phyloP scores from a whole-genome alignment of 1,140 invertebrate species.

The Camponotus vicinus region DNA sequence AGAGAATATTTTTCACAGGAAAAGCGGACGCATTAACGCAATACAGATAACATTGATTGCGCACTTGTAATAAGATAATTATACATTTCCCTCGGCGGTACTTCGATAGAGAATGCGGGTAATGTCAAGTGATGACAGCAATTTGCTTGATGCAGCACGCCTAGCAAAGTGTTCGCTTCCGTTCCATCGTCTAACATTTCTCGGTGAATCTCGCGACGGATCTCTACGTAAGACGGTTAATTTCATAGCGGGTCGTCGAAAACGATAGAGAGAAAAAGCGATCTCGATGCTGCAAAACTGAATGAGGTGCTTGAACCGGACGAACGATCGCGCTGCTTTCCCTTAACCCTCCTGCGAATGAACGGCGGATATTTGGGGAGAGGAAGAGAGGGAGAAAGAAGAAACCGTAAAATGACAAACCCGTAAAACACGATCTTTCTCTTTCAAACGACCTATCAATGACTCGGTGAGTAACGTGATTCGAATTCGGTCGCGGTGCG shows the following conservation, averaged over 20 bases:
- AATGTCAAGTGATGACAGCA: constrained; percentile 69
- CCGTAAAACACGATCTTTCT: constrained; percentile 66
- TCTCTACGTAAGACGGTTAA: constrained; percentile 42
- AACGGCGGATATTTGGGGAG: not conserved
- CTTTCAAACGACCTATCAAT: constrained; percentile 66
- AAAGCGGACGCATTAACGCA: constrained; percentile 14
- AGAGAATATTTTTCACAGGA: not conserved
- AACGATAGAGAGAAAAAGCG: not conserved
- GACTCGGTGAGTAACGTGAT: constrained; percentile 73
- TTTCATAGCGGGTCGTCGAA: constrained; percentile 21
- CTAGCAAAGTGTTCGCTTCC: constrained; percentile 74
- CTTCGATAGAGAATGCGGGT: constrained; percentile 50
- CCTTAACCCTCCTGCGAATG: constrained; percentile 27
- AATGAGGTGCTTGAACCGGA: constrained; percentile 29
- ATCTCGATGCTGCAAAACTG: not conserved
- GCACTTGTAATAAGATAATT: constrained; percentile 78
- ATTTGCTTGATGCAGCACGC: constrained; percentile 69
- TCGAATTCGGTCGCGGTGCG: constrained; percentile 75
- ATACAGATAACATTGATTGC: constrained; percentile 39
- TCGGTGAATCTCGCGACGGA: constrained; percentile 25
- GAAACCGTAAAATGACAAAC: constrained; percentile 41
- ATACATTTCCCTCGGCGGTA: constrained; percentile 65
- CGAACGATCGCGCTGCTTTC: constrained; percentile 34
- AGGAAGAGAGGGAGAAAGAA: too few species aligned
- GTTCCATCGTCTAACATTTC: constrained; percentile 14